Evolutionary conservation across 2,888 invertebrate genomes (phyloP), one percentile per base, ranked within the genome.

Genomic region (Brachycybe producta): DNA sequence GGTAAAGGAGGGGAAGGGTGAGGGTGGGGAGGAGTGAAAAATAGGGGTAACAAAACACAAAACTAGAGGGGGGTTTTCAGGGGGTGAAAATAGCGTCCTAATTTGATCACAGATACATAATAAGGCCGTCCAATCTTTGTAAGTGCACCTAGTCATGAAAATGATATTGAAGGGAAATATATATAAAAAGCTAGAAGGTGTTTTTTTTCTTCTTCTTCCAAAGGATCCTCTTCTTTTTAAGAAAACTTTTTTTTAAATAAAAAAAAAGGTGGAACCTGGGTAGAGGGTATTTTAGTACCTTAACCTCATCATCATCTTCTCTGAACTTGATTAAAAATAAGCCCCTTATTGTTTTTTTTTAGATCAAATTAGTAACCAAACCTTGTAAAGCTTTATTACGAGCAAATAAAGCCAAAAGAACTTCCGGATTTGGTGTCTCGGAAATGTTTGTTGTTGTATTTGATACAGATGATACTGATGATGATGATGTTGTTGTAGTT

Each of bases 301-400:
- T n/a, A n/a, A n/a, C n/a, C n/a, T n/a, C n/a, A n/a, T n/a, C n/a
- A n/a, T n/a, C n/a, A n/a, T n/a, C n/a, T n/a, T n/a, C n/a, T n/a
- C n/a, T n/a, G n/a, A n/a, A n/a, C n/a, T n/a, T n/a, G n/a, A n/a
- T n/a, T n/a, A n/a, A n/a, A n/a, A n/a, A n/a, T n/a, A n/a, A n/a
- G n/a, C n/a, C n/a, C n/a, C n/a, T n/a, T n/a, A n/a, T n/a, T n/a
- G n/a, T n/a, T n/a, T n/a, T n/a, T n/a, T n/a, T n/a, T n/a, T n/a
- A n/a, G n/a, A n/a, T n/a, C n/a, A n/a, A n/a, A n/a, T n/a, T n/a
- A n/a, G n/a, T n/a, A n/a, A n/a, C 19, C 53, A 53, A 47, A 88
- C 88, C 87, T 84, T 87, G 87, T 41, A 88, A 74, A 54, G 83
- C 80, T 69, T 87, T 86, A 69, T 88, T 88, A 65, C 86, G 77